Evolutionary conservation across 2,797 vertebrate genomes (phyloP), one percentile per base, ranked within the genome.

Genomic region (Spinus olivaceus): DNA sequence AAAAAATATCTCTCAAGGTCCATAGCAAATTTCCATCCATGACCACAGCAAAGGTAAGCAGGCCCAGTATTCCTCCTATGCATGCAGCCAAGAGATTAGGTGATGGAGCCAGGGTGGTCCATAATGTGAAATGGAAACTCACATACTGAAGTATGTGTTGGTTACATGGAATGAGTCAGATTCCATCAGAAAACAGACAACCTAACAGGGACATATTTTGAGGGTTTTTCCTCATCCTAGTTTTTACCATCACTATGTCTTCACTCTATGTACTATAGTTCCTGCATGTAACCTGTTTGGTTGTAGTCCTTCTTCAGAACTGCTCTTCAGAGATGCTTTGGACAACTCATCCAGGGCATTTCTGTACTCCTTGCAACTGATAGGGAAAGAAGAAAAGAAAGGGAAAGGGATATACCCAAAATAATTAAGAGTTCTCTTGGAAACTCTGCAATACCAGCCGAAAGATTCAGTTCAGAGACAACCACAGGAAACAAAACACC

Each of bases 361-460:
- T 97, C 99, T 99, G 95, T 99, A 99, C 95, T 99, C 99, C 95
- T 99, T 99, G 95, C 99, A 99, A 96, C 99, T 99, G 72, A 56
- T 86, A 17, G 27, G 15, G 39, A 61, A 88, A 54, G 35, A 32
- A 32, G 5, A 25, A 42, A 73, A 46, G 10, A 72, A 47, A 19
- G 3, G 8, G 5, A 20, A 25, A 33, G 14, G 3, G 35, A 35
- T n/a, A 61, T 13, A 3, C 2, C 12, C 14, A 74, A 46, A 63
- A 57, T 16, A 81, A 56, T 35, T 86, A 86, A 9, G 14, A 16
- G 2, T 46, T 72, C 22, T 67, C 57, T 61, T 11, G 17, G 9
- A 83, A 44, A 71, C 9, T 50, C 28, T 42, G 23, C 22, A 92
- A 67, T 10, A 86, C 12, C 22, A 88, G 28, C 25, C 16, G 27